These are phyloP conservation scores for Temnopleurus reevesii DNA, from an alignment of 53 echinoderm and acorn worm species.

Conservation along the genomic window DNA sequence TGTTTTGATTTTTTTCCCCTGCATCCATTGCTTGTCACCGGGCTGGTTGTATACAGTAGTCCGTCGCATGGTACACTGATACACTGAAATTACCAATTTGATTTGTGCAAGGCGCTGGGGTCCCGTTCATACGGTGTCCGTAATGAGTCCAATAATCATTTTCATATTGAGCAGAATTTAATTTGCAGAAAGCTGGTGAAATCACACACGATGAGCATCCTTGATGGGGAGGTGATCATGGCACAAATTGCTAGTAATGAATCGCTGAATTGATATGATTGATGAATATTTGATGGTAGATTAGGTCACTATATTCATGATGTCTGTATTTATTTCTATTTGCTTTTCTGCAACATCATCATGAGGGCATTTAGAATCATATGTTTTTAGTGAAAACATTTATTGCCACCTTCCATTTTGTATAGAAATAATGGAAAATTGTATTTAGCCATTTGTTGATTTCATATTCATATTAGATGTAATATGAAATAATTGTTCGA, in stretches of 20 bases:
- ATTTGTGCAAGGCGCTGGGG: constrained; percentile 17
- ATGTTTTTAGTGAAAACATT: too few relatives aligned
- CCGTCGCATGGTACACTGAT: not conserved
- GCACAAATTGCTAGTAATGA: constrained; percentile 36
- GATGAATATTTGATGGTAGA: constrained; percentile 39
- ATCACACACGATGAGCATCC: constrained; percentile 39
- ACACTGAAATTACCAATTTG: constrained; percentile 25
- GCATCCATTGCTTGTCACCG: too few relatives aligned
- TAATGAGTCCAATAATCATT: constrained; percentile 46
- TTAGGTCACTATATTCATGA: constrained; percentile 25
- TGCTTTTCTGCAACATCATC: not conserved
- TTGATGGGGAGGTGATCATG: constrained; percentile 26
- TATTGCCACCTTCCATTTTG: too few relatives aligned
- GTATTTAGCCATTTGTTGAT: too few relatives aligned
- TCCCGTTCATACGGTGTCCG: constrained; percentile 5
- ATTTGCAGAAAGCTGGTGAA: constrained; percentile 38
- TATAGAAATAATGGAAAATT: too few relatives aligned
- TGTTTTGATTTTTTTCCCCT: not conserved
- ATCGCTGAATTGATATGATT: constrained; percentile 39
- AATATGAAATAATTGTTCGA: too few relatives aligned
- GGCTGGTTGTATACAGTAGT: not conserved
- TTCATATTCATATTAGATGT: too few relatives aligned
- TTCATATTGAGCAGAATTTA: constrained; percentile 49
- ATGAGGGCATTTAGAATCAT: too few relatives aligned
- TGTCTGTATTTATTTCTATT: constrained; percentile 18